Conservation (phyloP, 2,113 vertebrate genomes). For the Chloroceryle aenea region DNA sequence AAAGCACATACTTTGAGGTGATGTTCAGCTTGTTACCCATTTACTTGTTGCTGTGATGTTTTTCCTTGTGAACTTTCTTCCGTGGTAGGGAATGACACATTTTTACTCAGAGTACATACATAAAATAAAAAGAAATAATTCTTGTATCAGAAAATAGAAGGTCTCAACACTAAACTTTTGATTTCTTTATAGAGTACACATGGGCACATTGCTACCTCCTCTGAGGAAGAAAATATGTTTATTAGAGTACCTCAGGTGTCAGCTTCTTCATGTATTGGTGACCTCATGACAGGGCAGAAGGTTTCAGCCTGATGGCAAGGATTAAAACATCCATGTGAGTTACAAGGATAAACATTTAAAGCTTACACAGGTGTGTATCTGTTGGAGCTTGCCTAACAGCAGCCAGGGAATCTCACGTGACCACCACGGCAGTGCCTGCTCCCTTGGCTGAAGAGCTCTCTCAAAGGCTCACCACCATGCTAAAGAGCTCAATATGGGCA, state of each 20-base stretch:
- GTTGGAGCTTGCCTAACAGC: not conserved
- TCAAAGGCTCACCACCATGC: not conserved
- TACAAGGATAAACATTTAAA: not conserved
- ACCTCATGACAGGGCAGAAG: not conserved
- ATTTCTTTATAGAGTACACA: not conserved
- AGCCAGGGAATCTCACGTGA: not conserved
- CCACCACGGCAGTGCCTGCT: not conserved
- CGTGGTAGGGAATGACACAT: fast-evolving
- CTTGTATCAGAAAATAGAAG: not conserved
- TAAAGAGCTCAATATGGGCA: not conserved
- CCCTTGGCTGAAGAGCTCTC: not conserved
- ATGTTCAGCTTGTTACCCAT: not conserved
- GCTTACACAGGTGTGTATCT: not conserved
- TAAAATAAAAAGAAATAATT: not conserved
- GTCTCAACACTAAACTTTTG: not conserved
- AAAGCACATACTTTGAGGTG: not conserved
- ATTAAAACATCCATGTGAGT: not conserved
- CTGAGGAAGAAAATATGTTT: not conserved
- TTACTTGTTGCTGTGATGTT: not conserved
- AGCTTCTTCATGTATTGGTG: not conserved
- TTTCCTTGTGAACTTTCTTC: not conserved
- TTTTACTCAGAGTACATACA: not conserved
- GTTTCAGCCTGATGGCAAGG: not conserved
- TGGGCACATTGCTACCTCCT: not conserved
- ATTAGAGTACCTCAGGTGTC: not conserved